phyloP scores from a whole-genome alignment of 2,888 invertebrate genomes.

The Panzeria rudis region DNA sequence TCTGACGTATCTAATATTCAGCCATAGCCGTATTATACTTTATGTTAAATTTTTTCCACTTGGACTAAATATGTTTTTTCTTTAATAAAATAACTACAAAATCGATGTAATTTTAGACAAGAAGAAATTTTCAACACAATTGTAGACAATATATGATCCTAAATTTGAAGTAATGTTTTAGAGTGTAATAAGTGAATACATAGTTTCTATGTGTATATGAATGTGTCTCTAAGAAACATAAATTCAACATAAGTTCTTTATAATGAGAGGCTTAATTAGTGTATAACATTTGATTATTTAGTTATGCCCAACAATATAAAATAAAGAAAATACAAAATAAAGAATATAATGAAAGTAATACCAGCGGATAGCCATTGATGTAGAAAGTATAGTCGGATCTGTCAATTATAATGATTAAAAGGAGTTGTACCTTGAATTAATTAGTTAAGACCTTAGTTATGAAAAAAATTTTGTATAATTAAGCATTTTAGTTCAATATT shows the following conservation, averaged over 20 bases:
- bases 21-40: too few relatives aligned
- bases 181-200: too few relatives aligned
- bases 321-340: too few relatives aligned
- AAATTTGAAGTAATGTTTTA: too few relatives aligned
- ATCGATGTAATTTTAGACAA: too few relatives aligned
- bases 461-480: not conserved
- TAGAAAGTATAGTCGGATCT: not conserved
- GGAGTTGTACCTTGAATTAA: not conserved
- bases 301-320: not conserved
- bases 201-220: not conserved
- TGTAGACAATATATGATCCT: too few relatives aligned
- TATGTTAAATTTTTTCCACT: too few relatives aligned
- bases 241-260: not conserved
- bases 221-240: not conserved
- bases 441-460: not conserved
- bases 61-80: too few relatives aligned
- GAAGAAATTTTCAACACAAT: too few relatives aligned
- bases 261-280: constrained; percentile 4
- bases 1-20: too few relatives aligned
- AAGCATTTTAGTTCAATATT: too few relatives aligned
- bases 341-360: not conserved
- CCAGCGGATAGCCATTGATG: not conserved
- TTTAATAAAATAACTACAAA: too few relatives aligned
- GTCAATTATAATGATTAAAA: not conserved
- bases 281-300: constrained; percentile 10